phyloP scores from a whole-genome alignment of 2,888 invertebrate species.

The Tryphoninae sp. region DNA sequence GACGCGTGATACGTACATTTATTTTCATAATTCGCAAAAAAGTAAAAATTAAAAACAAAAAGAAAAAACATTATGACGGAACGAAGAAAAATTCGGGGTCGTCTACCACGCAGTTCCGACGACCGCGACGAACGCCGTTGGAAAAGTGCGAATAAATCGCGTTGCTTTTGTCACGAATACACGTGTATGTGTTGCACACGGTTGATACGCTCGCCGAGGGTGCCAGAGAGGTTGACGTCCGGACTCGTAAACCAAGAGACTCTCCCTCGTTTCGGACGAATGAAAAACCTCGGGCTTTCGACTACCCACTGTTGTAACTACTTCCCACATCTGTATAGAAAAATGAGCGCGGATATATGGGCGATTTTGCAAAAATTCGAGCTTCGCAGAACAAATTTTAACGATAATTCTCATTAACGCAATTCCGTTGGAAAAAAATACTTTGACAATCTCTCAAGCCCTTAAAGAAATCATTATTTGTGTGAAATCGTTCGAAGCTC shows the following conservation, averaged over 20 bases:
- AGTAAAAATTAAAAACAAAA: slow-evolving; percentile 19
- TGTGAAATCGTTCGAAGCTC: too few species aligned
- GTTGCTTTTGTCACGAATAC: slow-evolving; percentile 71
- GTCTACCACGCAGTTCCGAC: slow-evolving; percentile 61
- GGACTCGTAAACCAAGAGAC: slow-evolving; percentile 25
- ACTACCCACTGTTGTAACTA: slow-evolving; percentile 32
- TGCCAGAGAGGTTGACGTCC: not conserved
- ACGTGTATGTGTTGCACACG: slow-evolving; percentile 21
- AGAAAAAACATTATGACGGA: slow-evolving; percentile 75
- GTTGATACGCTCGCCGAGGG: slow-evolving; percentile 18
- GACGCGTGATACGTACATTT: slow-evolving; percentile 72
- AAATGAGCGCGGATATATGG: not conserved
- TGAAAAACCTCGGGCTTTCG: slow-evolving; percentile 40
- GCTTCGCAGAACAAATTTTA: not conserved
- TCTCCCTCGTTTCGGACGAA: not conserved
- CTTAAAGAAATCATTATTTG: too few species aligned
- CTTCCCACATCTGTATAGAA: slow-evolving; percentile 11
- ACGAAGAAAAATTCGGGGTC: slow-evolving; percentile 79
- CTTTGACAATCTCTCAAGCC: too few species aligned
- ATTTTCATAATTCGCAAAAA: slow-evolving; percentile 78
- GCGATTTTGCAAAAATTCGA: not conserved
- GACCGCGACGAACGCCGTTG: slow-evolving; percentile 65
- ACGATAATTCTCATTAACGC: not conserved
- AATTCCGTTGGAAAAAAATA: not conserved
- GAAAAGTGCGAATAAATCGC: slow-evolving; percentile 81